Base-by-base conservation (phyloP, 1,140 invertebrate species). In the Schlechtendalia chinensis region DNA sequence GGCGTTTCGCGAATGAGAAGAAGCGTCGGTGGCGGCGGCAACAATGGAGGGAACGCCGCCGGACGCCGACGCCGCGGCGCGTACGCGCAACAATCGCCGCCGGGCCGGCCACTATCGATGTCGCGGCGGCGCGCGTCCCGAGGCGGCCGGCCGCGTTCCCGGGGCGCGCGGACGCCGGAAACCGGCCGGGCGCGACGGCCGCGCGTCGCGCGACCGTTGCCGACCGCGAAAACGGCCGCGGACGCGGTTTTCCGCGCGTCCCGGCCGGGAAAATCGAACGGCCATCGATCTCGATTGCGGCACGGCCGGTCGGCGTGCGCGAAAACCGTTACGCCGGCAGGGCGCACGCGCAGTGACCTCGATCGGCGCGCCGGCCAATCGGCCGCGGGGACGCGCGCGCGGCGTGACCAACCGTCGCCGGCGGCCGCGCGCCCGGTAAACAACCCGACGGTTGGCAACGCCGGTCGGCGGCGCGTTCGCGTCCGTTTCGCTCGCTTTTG, bases 21-120 rank as follows among this genome's bases (percentile, higher is more conserved):
- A 79, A 61, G 75, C 75, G 58, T 17, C 50, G 45, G 47, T 24
- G 10, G 47, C 14, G 69, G 58, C 75, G 56, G 75, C 39, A 79
- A 79, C 75, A 79, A 79, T 79, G 75, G 75, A 79, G 75, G 75
- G 75, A 79, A 79, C 47, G 75, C 56, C 39, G 58, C 32, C 75
- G 75, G 75, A 79, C 75, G 75, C 75, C 74, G 45, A 50, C n/a
- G n/a, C 39, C 22, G 56, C 45, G 56, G 39, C 39, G 56, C 56
- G 24, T 39, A 39, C 39, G 22, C 14, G 14, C n/a, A 14, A 69
- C 67, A 24, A 69, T 69, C 67, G 67, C 45, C 12, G 24, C 6
- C 0, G 16, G 1, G 4, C 0, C 24, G 2, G 1, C 2, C 19
- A 63, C 58, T 61, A 79, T 79, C 56, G 75, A 79, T 61, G 0